Percentiles rank a stretch among this genome's conserved stretches.
Conservation (phyloP, 2,797 vertebrate species). For the Ambastaia sidthimunki region DNA sequence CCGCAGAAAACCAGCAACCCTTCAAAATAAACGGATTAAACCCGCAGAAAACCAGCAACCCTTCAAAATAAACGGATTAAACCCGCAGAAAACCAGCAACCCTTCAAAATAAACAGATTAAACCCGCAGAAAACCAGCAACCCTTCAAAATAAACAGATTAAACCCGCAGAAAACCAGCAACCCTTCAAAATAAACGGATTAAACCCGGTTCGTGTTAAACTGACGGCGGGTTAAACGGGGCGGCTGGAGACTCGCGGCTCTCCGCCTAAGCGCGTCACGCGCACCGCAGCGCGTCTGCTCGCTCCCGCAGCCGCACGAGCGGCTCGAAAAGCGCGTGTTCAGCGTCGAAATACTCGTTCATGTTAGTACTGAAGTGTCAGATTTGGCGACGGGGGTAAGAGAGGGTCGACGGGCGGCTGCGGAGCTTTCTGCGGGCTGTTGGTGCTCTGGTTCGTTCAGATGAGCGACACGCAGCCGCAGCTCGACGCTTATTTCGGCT, state of each 20-base stretch:
- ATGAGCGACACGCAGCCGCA: constrained; percentile 64
- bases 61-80: constrained; percentile 43
- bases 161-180: constrained; percentile 20
- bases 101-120: too few relatives aligned
- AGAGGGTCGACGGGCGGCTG: background rate
- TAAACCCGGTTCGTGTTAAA: constrained; percentile 31
- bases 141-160: too few relatives aligned
- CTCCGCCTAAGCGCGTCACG: constrained; percentile 35
- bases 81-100: constrained; percentile 46
- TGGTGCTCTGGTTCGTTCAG: constrained; percentile 69
- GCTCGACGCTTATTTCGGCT: constrained; percentile 80
- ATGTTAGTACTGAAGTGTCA: background rate
- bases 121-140: too few relatives aligned
- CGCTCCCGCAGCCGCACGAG: background rate
- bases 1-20: too few relatives aligned
- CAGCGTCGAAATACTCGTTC: background rate
- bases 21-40: too few relatives aligned
- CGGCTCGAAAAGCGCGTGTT: background rate
- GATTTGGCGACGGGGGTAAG: background rate
- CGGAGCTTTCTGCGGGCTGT: background rate
- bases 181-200: constrained; percentile 47
- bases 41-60: constrained; percentile 39
- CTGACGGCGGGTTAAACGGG: constrained; percentile 22
- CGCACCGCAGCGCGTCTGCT: background rate
- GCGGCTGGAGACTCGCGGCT: constrained; percentile 48